Base-by-base conservation (phyloP, 2,888 invertebrate species). In the Boloria euphrosyne region DNA sequence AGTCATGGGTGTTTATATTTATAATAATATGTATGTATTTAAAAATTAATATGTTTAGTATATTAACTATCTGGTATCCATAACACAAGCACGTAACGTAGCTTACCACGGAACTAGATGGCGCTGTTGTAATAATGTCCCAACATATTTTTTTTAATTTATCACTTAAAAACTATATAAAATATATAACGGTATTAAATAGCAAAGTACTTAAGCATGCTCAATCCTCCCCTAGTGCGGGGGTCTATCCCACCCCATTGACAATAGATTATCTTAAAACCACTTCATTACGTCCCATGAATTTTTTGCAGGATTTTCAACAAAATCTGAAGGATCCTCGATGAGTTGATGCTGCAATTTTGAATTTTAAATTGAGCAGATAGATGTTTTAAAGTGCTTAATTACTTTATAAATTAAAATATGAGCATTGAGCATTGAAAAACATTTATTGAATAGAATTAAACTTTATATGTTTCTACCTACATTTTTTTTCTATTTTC, bases 261-360 rank as follows among this genome's bases (percentile, higher is more conserved):
- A 85, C 83, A 81, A 81, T 79, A 82, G 86, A 87, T 87, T 84
- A 87, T 86, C 84, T 80, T 74, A 73, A 74, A 76, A 79, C 81
- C 81, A 79, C 81, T 84, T 84, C 80, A 84, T 83, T 81, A 79
- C 79, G 68, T 77, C 75, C 75, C 79, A 75, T 82, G 58, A 80
- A 82, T 79, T 74, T 73, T 73, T 71, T 66, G 62, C 59, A 58
- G 62, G 57, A 68, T 66, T 64, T 68, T 66, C 66, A 69, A 51
- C 50, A 66, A 57, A 61, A 64, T 57, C 38, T 66, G 49, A 51
- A 63, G 65, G 27, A 51, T 18, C 46, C 69, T 59, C 27, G 52
- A 60, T 55, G 59, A 55, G 16, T 54, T 22, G 55, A 59, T 59
- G 50, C 16, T 31, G 53, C n/a, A 60, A 47, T 60, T 63, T 60